Evolutionary conservation across 2,888 invertebrate genomes (phyloP), one percentile per base, ranked within the genome.

Genomic region (Copidosoma aretas): DNA sequence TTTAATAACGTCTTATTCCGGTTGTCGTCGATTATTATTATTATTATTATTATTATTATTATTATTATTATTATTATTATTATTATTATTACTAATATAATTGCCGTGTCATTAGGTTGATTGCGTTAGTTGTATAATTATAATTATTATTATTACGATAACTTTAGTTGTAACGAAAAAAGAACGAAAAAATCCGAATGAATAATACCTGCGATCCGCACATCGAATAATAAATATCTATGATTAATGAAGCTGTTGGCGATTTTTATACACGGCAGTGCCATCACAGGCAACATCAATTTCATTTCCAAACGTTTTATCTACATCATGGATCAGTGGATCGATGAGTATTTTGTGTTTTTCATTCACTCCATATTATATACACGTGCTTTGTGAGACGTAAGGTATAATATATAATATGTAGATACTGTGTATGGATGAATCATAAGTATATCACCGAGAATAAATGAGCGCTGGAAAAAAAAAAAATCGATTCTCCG

Each of bases 211-310:
- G 57, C 52, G 32, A 43, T 65, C 64, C 43, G 21, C n/a, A n/a
- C n/a, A n/a, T n/a, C n/a, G n/a, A n/a, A n/a, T n/a, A n/a, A n/a
- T n/a, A n/a, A n/a, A n/a, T n/a, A n/a, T n/a, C n/a, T n/a, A n/a
- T n/a, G n/a, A n/a, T 66, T 54, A 43, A 63, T 68, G 60, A 59
- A 24, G 60, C 10, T 52, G 14, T 17, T 71, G 65, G 56, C 21
- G 10, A 64, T 67, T 46, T 54, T 62, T 71, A 64, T 68, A 65
- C 51, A 65, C 65, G 64, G 75, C 75, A 77, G 77, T 77, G 77
- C 77, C 78, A 78, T 78, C 75, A 60, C 60, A 67, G 77, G 78
- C 78, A 76, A 74, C 32, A 32, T 32, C 32, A n/a, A n/a, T n/a
- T n/a, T n/a, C n/a, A n/a, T n/a, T n/a, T n/a, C n/a, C n/a, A n/a